Conservation (phyloP, 2,113 vertebrate species). For the Nerophis ophidion region DNA sequence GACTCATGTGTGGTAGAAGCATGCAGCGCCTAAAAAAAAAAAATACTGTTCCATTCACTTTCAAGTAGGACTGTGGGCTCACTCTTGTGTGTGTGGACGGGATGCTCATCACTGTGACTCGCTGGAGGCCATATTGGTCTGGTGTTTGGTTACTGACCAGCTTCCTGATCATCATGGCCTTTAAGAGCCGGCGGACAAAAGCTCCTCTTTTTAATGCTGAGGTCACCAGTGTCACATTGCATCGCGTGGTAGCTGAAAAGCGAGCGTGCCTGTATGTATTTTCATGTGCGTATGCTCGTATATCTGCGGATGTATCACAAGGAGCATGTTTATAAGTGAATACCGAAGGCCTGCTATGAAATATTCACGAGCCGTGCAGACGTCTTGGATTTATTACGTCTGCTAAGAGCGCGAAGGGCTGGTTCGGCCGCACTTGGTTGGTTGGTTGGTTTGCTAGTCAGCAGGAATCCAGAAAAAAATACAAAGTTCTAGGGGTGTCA, state of each 20-base stretch:
- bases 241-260: slow-evolving; percentile 24
- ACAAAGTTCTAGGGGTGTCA: no score
- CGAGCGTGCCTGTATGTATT: slow-evolving; percentile 13
- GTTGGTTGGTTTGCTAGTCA: neutral
- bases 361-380: slow-evolving; percentile 29
- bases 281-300: neutral
- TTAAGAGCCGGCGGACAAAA: slow-evolving; percentile 14
- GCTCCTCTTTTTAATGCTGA: slow-evolving; percentile 16
- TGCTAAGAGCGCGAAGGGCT: neutral
- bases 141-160: slow-evolving; percentile 41
- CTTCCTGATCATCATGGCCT: slow-evolving; percentile 29
- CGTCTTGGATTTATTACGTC: no score
- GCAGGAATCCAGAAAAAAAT: no score
- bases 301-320: slow-evolving; percentile 13
- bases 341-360: slow-evolving; percentile 31
- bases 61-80: slow-evolving; percentile 1
- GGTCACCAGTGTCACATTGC: slow-evolving; percentile 37
- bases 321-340: slow-evolving; percentile 25
- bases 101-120: slow-evolving; percentile 21
- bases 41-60: slow-evolving; percentile 34
- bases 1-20: slow-evolving; percentile 48
- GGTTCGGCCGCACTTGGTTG: neutral
- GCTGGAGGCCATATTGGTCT: slow-evolving; percentile 26
- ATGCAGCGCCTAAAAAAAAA: slow-evolving; percentile 19
- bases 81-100: slow-evolving; percentile 5